phyloP scores from a whole-genome alignment of 1,140 invertebrate species.

The Colletes latitarsis region DNA sequence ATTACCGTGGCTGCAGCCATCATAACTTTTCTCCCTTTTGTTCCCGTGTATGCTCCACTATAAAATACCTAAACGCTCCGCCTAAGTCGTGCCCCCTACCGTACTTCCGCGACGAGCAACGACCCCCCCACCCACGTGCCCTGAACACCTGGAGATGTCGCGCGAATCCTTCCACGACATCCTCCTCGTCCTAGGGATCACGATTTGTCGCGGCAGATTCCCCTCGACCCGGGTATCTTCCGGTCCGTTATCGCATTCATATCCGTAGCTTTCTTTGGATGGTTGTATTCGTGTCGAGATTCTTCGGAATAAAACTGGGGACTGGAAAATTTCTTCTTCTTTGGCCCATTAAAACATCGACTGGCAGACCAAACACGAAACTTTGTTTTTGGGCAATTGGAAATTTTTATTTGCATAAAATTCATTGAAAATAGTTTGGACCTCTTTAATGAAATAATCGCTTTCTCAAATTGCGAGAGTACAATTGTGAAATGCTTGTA shows the following conservation, averaged over 20 bases:
- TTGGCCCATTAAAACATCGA: background rate
- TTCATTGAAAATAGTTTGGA: too few species aligned
- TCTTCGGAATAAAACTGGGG: background rate
- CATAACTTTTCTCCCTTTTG: constrained; percentile 73
- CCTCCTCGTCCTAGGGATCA: background rate
- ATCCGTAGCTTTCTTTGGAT: background rate
- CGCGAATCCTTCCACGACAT: background rate
- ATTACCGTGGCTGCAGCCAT: constrained; percentile 59
- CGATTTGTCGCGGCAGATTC: constrained; percentile 46
- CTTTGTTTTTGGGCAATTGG: too few species aligned
- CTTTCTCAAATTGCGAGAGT: too few species aligned
- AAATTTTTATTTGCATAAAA: too few species aligned
- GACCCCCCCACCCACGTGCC: background rate
- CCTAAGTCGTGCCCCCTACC: constrained; percentile 60
- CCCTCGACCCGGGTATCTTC: background rate
- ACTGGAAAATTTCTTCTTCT: background rate
- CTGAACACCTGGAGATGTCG: constrained; percentile 29
- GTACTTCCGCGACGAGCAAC: constrained; percentile 27
- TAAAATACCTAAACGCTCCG: constrained; percentile 70
- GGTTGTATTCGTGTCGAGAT: constrained; percentile 20
- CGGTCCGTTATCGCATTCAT: constrained; percentile 25
- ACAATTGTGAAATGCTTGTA: too few species aligned
- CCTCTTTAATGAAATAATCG: too few species aligned
- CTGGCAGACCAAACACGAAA: too few species aligned
- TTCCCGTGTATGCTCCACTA: constrained; percentile 60